Evolutionary conservation across 2,797 vertebrate species (phyloP).

Genomic region (Hozukius guyotensis): DNA sequence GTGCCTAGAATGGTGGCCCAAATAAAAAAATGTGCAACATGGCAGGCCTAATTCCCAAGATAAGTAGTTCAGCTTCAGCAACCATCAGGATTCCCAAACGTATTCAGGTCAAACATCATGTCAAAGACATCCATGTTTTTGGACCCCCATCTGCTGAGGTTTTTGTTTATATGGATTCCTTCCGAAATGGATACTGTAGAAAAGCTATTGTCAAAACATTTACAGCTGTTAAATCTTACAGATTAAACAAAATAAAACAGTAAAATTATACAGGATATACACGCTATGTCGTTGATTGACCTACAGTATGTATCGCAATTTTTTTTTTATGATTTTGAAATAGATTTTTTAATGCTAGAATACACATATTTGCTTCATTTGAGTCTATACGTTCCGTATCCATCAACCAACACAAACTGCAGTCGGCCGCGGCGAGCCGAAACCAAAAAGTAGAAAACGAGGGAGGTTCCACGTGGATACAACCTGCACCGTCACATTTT

Average conservation of each 20-base stretch:
- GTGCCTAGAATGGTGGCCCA: conserved; percentile 13
- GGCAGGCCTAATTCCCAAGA: conserved; percentile 39
- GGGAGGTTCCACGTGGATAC: too few species aligned
- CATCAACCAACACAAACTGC: too few species aligned
- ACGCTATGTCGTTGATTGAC: neutral
- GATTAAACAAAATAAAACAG: neutral
- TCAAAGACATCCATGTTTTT: neutral
- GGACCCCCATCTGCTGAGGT: neutral
- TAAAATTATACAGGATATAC: neutral
- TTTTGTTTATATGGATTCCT: neutral
- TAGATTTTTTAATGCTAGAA: too few species aligned
- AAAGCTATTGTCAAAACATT: neutral
- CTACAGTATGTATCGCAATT: too few species aligned
- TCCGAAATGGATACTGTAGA: neutral
- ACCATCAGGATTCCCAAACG: conserved; percentile 15
- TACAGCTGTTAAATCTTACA: neutral
- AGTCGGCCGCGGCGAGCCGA: too few species aligned
- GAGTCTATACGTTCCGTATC: too few species aligned
- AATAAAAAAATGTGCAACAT: conserved; percentile 37
- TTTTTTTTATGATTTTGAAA: too few species aligned
- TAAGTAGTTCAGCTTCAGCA: conserved; percentile 40
- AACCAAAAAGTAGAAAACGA: too few species aligned
- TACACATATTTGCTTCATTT: too few species aligned
- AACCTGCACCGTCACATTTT: too few species aligned
- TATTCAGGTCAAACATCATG: conserved; percentile 22